phyloP scores from a whole-genome alignment of 2,888 invertebrate species.

The Drosophila leonis region DNA sequence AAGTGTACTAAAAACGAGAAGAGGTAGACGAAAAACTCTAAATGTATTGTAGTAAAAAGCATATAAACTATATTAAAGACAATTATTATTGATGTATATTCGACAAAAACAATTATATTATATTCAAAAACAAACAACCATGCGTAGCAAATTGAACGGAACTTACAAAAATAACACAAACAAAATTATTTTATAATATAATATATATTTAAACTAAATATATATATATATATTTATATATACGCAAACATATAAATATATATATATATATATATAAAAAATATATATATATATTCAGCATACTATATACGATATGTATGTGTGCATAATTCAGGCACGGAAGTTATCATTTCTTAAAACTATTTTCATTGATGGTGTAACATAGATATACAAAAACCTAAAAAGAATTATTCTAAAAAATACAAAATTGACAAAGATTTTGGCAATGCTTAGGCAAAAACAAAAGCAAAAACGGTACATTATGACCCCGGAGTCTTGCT shows the following conservation, averaged over 20 bases:
- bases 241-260: background rate
- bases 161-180: constrained; percentile 62
- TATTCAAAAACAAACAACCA: constrained; percentile 66
- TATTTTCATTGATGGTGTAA: constrained; percentile 78
- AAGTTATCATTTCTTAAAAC: constrained; percentile 57
- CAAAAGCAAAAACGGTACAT: constrained; percentile 26
- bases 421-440: constrained; percentile 6
- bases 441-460: constrained; percentile 1
- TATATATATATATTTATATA: constrained; percentile 18
- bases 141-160: constrained; percentile 71
- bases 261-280: constrained; percentile 17
- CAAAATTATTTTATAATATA: constrained; percentile 20
- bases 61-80: constrained; percentile 30
- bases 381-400: constrained; percentile 67
- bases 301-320: constrained; percentile 26
- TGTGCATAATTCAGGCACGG: constrained; percentile 26
- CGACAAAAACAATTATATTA: constrained; percentile 42
- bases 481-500: constrained; percentile 32
- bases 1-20: constrained; percentile 69
- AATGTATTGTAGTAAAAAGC: constrained; percentile 64
- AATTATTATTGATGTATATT: constrained; percentile 72
- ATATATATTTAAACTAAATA: constrained; percentile 24
- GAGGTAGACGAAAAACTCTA: constrained; percentile 38
- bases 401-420: constrained; percentile 3
- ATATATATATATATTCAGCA: constrained; percentile 16